Evolutionary conservation across 2,888 invertebrate genomes (phyloP).

Genomic region (Erannis defoliaria): DNA sequence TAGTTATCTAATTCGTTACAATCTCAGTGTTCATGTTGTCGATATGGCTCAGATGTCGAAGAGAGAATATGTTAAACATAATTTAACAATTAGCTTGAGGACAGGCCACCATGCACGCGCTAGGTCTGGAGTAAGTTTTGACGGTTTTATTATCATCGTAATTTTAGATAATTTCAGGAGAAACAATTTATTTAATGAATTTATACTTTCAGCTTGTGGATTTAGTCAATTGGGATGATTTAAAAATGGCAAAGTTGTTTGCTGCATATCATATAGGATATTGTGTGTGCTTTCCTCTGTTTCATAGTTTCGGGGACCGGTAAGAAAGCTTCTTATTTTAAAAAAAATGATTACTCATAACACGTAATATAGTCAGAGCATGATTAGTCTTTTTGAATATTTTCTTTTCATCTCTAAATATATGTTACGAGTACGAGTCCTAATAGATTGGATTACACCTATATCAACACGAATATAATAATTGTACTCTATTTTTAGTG

Average conservation of each 20-base stretch:
- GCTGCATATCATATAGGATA: slow-evolving; percentile 79
- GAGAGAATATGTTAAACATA: slow-evolving; percentile 44
- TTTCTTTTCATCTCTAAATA: too few species aligned
- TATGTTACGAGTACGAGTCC: too few species aligned
- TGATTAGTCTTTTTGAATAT: too few species aligned
- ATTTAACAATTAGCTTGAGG: slow-evolving; percentile 15
- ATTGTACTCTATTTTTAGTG: too few species aligned
- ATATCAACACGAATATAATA: too few species aligned
- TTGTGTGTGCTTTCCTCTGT: slow-evolving; percentile 79
- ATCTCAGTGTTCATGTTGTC: slow-evolving; percentile 79
- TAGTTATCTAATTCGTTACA: slow-evolving; percentile 73
- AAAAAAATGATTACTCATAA: too few species aligned
- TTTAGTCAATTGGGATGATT: slow-evolving; percentile 72
- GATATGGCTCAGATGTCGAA: slow-evolving; percentile 70
- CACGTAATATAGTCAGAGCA: too few species aligned
- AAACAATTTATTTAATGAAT: not conserved
- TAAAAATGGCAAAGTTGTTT: slow-evolving; percentile 70
- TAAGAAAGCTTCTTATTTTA: slow-evolving; percentile 43
- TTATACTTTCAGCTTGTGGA: slow-evolving; percentile 65
- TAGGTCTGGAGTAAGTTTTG: slow-evolving; percentile 47
- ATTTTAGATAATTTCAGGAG: not conserved
- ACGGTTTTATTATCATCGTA: not conserved
- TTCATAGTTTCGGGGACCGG: slow-evolving; percentile 78
- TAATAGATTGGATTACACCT: too few species aligned
- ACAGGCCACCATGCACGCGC: not conserved